Percentiles rank a stretch among this genome's conserved stretches.
These are phyloP conservation scores for Tragulus kanchil DNA, from an alignment of 2,113 vertebrate genomes.

Conservation along the genomic window DNA sequence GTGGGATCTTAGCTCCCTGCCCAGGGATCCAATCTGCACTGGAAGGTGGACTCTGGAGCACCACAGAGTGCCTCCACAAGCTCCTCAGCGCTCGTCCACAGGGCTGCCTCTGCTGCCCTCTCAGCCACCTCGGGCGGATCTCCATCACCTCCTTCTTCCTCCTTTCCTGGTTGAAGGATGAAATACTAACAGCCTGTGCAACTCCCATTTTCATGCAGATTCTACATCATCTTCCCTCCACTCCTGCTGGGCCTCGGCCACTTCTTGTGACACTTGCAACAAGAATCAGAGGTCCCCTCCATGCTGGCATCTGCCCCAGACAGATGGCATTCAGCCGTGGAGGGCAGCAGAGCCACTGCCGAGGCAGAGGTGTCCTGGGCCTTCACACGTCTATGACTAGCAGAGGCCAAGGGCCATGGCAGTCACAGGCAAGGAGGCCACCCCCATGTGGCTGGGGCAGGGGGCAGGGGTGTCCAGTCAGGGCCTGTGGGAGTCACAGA, in stretches of 20 bases:
- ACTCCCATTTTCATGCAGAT: background rate
- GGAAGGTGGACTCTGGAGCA: background rate
- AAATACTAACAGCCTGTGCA: background rate
- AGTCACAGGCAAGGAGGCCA: background rate
- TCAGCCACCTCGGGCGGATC: background rate
- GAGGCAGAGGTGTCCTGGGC: background rate
- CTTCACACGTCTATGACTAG: rapidly evolving
- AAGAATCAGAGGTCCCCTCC: no score
- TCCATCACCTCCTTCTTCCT: background rate
- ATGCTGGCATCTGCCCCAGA: background rate
- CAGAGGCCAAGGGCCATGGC: background rate
- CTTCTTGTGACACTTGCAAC: background rate
- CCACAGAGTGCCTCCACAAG: background rate
- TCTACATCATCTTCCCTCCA: background rate
- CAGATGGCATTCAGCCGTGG: background rate
- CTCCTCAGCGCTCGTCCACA: background rate
- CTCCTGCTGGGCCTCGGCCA: background rate
- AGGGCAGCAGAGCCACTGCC: background rate
- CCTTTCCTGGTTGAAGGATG: background rate
- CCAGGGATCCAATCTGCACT: background rate
- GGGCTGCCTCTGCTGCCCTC: background rate
- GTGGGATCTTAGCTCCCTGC: background rate
- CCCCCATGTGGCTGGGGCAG: rapidly evolving
- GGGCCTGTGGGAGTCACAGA: background rate
- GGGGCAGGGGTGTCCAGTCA: rapidly evolving